Evolutionary conservation across 2,113 vertebrate genomes (phyloP).

Genomic region (Thunnus maccoyii): DNA sequence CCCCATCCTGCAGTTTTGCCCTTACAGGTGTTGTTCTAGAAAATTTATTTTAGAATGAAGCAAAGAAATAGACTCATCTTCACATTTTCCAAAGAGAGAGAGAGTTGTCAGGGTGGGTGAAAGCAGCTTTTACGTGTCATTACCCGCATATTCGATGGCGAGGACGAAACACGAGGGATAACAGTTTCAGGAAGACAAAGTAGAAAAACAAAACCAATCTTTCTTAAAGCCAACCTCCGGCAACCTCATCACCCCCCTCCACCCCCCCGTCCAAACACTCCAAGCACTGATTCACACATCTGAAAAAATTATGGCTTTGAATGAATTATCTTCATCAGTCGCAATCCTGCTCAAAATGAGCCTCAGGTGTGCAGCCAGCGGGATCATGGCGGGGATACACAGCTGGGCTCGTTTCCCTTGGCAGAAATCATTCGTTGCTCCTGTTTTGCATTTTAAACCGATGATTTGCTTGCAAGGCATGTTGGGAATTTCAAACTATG

Average conservation of each 20-base stretch:
- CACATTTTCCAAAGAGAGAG: not conserved
- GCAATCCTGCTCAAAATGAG: conserved; percentile 68
- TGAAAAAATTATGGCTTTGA: conserved; percentile 36
- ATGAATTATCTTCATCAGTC: conserved; percentile 77
- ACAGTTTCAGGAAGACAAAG: conserved; percentile 13
- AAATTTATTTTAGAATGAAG: too few relatives aligned
- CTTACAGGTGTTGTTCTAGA: conserved; percentile 70
- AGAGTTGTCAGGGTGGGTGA: not conserved
- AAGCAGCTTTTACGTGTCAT: conserved; percentile 36
- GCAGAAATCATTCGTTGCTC: conserved; percentile 56
- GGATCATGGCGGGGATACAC: conserved; percentile 49
- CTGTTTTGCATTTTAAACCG: conserved; percentile 61
- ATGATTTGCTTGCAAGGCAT: conserved; percentile 44
- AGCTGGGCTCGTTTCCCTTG: conserved; percentile 68
- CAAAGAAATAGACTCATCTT: not conserved
- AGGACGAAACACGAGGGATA: not conserved
- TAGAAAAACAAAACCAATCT: conserved; percentile 8
- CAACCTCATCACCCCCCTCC: conserved; percentile 19
- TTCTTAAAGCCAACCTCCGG: conserved; percentile 28
- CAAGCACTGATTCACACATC: conserved; percentile 38
- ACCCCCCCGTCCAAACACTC: conserved; percentile 9
- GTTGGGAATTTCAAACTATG: not conserved
- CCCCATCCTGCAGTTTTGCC: conserved; percentile 68
- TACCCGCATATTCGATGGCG: not conserved
- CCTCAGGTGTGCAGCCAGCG: conserved; percentile 71